Evolutionary conservation across 2,797 vertebrate genomes (phyloP).

Genomic region (Paguma larvata): DNA sequence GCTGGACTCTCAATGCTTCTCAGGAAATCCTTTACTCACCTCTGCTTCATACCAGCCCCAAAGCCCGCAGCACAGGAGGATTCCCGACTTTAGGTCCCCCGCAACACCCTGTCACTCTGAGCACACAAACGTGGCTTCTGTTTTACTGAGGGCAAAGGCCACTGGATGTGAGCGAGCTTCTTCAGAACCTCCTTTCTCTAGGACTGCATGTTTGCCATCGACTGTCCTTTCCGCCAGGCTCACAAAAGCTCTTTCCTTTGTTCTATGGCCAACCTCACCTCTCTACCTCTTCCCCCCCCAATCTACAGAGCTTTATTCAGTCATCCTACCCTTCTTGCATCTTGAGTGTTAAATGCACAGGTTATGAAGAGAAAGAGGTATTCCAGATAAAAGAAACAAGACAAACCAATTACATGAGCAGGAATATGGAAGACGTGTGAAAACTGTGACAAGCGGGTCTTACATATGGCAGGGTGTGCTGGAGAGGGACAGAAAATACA

Average conservation of each 20-base stretch:
- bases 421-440: neutral
- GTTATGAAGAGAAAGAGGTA: neutral
- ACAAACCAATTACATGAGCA: neutral
- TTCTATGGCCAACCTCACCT: neutral
- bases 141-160: neutral
- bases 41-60: neutral
- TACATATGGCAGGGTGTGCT: neutral
- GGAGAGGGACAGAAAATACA: neutral
- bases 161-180: neutral
- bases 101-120: neutral
- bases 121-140: neutral
- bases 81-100: neutral
- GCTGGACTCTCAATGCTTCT: neutral
- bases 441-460: neutral
- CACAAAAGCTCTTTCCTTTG: neutral
- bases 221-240: neutral
- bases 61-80: neutral
- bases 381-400: constrained; percentile 9
- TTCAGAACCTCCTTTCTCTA: constrained; percentile 23
- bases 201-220: neutral
- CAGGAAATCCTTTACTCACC: neutral
- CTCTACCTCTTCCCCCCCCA: neutral
- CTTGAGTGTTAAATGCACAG: neutral
- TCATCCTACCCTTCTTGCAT: neutral
- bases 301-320: neutral